These are phyloP conservation scores for Lamellibrachia columna DNA, from an alignment of 2,888 invertebrate genomes.

Conservation along the genomic window DNA sequence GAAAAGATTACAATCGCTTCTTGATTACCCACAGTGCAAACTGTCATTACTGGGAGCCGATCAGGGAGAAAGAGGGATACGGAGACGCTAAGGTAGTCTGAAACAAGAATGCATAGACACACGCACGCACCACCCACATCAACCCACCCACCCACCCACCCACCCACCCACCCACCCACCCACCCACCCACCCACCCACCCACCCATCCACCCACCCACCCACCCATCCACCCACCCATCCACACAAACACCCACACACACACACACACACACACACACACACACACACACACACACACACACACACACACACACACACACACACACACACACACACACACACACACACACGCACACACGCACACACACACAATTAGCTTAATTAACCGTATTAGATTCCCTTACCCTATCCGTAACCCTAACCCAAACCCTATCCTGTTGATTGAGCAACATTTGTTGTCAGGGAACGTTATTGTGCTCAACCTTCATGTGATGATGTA, in stretches of 20 bases:
- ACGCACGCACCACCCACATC: not conserved
- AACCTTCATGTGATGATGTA: too few species aligned
- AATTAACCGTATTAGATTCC: not conserved
- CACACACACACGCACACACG: not conserved
- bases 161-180: not conserved
- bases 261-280: not conserved
- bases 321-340: not conserved
- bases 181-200: not conserved
- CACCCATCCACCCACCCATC: not conserved
- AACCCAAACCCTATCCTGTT: too few species aligned
- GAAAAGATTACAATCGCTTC: constrained; percentile 21
- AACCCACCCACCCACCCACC: not conserved
- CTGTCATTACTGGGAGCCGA: constrained; percentile 34
- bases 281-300: not conserved
- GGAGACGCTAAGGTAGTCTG: constrained; percentile 31
- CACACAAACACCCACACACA: not conserved
- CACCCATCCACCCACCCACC: not conserved
- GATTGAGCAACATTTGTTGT: too few species aligned
- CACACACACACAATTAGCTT: not conserved
- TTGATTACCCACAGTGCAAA: constrained; percentile 35
- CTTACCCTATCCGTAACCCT: too few species aligned
- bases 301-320: not conserved
- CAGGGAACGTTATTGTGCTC: too few species aligned
- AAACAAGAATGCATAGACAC: not conserved
- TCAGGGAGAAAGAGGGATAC: constrained; percentile 29